Conservation (phyloP, 30 jellyfish, hydroid and myxozoan genomes). For the Euphysa ruthae region DNA sequence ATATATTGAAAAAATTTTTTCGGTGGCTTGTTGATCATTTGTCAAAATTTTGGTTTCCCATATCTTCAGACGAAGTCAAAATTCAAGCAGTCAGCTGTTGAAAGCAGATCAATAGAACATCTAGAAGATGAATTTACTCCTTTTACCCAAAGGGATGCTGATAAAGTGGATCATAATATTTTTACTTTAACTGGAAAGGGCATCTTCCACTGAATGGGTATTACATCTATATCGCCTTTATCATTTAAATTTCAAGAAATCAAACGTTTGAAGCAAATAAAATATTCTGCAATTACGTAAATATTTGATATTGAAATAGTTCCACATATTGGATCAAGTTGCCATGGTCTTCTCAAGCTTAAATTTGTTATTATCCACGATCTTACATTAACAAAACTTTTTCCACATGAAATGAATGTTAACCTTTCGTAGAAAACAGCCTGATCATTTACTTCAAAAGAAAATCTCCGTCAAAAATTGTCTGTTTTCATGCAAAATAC, state of each 20-base stretch:
- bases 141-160: background rate
- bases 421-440: background rate
- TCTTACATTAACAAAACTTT: background rate
- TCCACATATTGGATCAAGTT: background rate
- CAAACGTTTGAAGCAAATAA: background rate
- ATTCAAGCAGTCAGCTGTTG: background rate
- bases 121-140: background rate
- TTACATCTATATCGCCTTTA: background rate
- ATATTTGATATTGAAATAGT: background rate
- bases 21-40: background rate
- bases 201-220: background rate
- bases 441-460: background rate
- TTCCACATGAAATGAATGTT: background rate
- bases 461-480: background rate
- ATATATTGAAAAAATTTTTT: background rate
- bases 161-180: background rate
- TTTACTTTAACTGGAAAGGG: background rate
- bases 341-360: no score
- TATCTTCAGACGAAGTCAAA: background rate
- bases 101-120: background rate
- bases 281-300: background rate
- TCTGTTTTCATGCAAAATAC: background rate
- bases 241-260: no score
- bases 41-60: background rate
- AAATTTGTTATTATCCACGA: background rate